phyloP scores from a whole-genome alignment of 37 sponge, comb jelly and placozoan species.

The Crambe crambe region DNA sequence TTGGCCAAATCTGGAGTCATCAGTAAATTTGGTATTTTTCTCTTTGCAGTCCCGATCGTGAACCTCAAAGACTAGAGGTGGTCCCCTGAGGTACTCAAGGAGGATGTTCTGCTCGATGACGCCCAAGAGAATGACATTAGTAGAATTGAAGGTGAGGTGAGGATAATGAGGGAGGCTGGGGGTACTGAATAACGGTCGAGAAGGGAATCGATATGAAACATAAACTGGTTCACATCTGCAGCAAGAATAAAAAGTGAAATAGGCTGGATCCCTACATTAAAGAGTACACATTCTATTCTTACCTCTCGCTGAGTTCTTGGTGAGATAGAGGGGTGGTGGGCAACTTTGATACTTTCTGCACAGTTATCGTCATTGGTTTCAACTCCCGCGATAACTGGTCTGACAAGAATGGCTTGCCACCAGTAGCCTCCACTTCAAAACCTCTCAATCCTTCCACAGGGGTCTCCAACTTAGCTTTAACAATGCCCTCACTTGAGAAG shows the following conservation, averaged over 20 bases:
- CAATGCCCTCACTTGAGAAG: conserved; percentile 41
- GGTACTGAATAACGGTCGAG: conserved; percentile 35
- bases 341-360: conserved; percentile 50
- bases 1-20: conserved; percentile 62
- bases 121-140: conserved; percentile 77
- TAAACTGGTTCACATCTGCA: conserved; percentile 82
- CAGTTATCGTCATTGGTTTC: conserved; percentile 76
- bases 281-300: not conserved
- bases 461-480: not conserved
- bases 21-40: conserved; percentile 1
- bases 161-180: conserved; percentile 32
- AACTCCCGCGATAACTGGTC: conserved; percentile 56
- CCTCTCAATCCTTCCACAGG: conserved; percentile 19
- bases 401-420: conserved; percentile 61
- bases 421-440: conserved; percentile 46
- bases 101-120: conserved; percentile 46
- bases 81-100: conserved; percentile 85
- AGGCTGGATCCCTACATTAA: too few species aligned
- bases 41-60: conserved; percentile 79
- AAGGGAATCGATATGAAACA: conserved; percentile 62
- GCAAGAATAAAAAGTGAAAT: not conserved
- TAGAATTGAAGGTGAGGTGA: conserved; percentile 57
- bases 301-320: conserved; percentile 48
- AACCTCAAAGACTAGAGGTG: conserved; percentile 76
- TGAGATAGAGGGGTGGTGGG: conserved; percentile 48